Percentiles rank a stretch among this genome's conserved stretches.
Evolutionary conservation across 2,113 vertebrate species (phyloP).

Genomic region (Pseudopipra pipra): DNA sequence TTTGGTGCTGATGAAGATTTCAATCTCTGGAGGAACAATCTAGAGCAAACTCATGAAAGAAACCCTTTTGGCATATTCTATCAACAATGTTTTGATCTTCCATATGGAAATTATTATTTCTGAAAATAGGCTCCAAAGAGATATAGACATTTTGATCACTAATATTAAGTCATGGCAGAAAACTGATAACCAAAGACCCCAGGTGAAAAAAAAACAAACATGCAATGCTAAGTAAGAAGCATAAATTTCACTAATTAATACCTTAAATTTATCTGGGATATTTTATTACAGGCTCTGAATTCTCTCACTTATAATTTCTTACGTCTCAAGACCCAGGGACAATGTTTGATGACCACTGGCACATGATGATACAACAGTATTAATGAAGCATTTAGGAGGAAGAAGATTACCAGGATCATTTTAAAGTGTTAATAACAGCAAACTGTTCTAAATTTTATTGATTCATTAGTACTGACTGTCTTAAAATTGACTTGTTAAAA

Average conservation of each 20-base stretch:
- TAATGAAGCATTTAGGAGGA: background rate
- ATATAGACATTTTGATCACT: background rate
- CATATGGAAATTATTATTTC: background rate
- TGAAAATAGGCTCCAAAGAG: background rate
- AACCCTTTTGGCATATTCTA: background rate
- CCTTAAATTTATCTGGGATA: background rate
- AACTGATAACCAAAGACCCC: background rate
- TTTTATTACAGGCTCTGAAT: background rate
- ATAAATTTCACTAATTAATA: background rate
- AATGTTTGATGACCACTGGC: background rate
- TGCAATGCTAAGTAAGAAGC: background rate
- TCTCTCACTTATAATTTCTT: background rate
- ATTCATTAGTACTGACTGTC: background rate
- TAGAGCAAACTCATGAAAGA: background rate
- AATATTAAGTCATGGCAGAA: background rate
- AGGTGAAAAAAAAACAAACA: background rate
- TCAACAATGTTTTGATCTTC: background rate
- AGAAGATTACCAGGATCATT: background rate
- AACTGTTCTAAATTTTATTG: background rate
- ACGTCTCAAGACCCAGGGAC: background rate
- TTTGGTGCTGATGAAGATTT: background rate
- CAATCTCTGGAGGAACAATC: background rate
- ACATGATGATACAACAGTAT: background rate
- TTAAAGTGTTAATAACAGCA: constrained; percentile 1
- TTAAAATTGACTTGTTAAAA: background rate